These are phyloP conservation scores for Graptemys geographica DNA, from an alignment of 2,797 vertebrate species.

Conservation along the genomic window DNA sequence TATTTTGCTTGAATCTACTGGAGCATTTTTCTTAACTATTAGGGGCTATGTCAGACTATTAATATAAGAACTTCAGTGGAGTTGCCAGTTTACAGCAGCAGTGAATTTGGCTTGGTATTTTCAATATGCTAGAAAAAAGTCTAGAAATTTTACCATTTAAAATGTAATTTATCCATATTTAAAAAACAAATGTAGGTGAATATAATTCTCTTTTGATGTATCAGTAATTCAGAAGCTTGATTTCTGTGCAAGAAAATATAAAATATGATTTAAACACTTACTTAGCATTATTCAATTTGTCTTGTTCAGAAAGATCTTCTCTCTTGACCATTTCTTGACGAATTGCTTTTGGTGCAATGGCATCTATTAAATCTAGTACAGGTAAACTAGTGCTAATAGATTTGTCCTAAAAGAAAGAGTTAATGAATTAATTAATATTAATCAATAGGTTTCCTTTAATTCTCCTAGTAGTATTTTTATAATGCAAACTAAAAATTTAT, in stretches of 20 bases:
- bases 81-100: background rate
- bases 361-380: constrained; percentile 95
- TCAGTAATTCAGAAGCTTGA: background rate
- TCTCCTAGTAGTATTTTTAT: background rate
- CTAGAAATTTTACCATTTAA: background rate
- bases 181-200: background rate
- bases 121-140: background rate
- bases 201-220: background rate
- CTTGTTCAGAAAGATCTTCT: constrained; percentile 79
- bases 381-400: constrained; percentile 95
- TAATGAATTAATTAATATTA: constrained; percentile 3
- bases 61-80: background rate
- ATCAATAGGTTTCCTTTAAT: constrained; percentile 16
- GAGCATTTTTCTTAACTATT: background rate
- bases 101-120: background rate
- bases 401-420: constrained; percentile 86
- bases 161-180: background rate
- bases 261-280: constrained; percentile 77
- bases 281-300: constrained; percentile 90
- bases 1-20: background rate
- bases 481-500: background rate
- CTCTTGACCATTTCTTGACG: constrained; percentile 92
- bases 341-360: constrained; percentile 90
- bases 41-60: background rate
- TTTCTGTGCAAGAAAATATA: background rate